Evolutionary conservation across 2,888 invertebrate species (phyloP).

Genomic region (Amphipyra berbera): DNA sequence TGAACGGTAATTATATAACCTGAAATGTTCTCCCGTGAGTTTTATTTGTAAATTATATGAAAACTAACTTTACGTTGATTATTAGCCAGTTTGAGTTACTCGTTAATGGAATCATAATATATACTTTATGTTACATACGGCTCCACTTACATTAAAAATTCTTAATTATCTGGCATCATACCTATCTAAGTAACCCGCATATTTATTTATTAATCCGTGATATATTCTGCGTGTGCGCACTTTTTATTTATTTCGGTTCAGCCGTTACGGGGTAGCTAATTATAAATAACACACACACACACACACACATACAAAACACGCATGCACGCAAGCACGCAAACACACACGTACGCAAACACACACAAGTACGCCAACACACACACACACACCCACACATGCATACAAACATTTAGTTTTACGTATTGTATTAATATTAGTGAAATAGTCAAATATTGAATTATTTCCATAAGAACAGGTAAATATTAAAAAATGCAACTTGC

Average conservation of each 20-base stretch:
- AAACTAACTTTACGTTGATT: constrained; percentile 28
- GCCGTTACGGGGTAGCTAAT: too few species aligned
- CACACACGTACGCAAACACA: too few species aligned
- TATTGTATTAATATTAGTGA: too few species aligned
- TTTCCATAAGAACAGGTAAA: not conserved
- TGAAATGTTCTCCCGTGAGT: constrained; percentile 56
- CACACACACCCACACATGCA: too few species aligned
- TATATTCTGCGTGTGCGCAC: not conserved
- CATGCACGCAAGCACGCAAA: too few species aligned
- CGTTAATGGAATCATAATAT: constrained; percentile 2
- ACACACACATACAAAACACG: too few species aligned
- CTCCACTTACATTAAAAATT: too few species aligned
- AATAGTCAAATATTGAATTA: too few species aligned
- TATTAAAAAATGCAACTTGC: not conserved
- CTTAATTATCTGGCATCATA: not conserved
- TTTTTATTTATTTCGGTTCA: too few species aligned
- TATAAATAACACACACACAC: too few species aligned
- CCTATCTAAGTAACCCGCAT: not conserved
- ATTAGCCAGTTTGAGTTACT: not conserved
- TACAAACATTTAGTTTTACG: too few species aligned
- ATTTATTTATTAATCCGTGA: not conserved
- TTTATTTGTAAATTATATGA: constrained; percentile 50
- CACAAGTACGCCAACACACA: too few species aligned
- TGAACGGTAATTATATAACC: constrained; percentile 62
- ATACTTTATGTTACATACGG: not conserved